Percentiles rank a stretch among this genome's conserved stretches.
Evolutionary conservation across 2,113 vertebrate species (phyloP).

Genomic region (Girardinichthys multiradiatus): DNA sequence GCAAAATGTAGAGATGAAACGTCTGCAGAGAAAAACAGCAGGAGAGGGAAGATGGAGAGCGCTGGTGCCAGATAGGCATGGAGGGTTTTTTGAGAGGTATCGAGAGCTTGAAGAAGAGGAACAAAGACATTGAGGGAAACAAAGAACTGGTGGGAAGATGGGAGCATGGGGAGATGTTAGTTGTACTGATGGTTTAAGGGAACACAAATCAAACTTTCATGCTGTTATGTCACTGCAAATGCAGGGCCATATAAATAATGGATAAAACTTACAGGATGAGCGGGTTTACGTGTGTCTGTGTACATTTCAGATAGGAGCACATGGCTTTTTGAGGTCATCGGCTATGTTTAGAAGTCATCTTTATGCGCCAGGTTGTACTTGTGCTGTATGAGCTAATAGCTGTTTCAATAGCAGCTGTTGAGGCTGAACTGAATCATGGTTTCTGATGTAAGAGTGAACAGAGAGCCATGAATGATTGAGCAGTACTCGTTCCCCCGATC

Average conservation of each 20-base stretch:
- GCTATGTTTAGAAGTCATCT: slow-evolving; percentile 58
- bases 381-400: slow-evolving; percentile 52
- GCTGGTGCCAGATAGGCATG: background rate
- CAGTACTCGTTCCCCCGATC: slow-evolving; percentile 33
- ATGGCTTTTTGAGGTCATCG: slow-evolving; percentile 53
- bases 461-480: slow-evolving; percentile 69
- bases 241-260: slow-evolving; percentile 69
- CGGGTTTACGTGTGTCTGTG: slow-evolving; percentile 30
- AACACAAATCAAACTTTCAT: slow-evolving; percentile 76
- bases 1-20: slow-evolving; percentile 36
- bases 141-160: slow-evolving; percentile 28
- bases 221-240: slow-evolving; percentile 74
- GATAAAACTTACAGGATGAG: slow-evolving; percentile 49
- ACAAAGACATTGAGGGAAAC: slow-evolving; percentile 8
- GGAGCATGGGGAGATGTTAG: slow-evolving; percentile 53
- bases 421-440: slow-evolving; percentile 57
- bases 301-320: slow-evolving; percentile 37
- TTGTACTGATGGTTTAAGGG: slow-evolving; percentile 74
- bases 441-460: slow-evolving; percentile 52
- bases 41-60: slow-evolving; percentile 21
- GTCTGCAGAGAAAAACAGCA: slow-evolving; percentile 23
- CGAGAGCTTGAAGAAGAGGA: background rate
- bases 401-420: slow-evolving; percentile 55
- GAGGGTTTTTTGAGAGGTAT: background rate
- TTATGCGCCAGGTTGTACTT: slow-evolving; percentile 35